Evolutionary conservation across 2,888 invertebrate species (phyloP).

Genomic region (Folsomia manolachei): DNA sequence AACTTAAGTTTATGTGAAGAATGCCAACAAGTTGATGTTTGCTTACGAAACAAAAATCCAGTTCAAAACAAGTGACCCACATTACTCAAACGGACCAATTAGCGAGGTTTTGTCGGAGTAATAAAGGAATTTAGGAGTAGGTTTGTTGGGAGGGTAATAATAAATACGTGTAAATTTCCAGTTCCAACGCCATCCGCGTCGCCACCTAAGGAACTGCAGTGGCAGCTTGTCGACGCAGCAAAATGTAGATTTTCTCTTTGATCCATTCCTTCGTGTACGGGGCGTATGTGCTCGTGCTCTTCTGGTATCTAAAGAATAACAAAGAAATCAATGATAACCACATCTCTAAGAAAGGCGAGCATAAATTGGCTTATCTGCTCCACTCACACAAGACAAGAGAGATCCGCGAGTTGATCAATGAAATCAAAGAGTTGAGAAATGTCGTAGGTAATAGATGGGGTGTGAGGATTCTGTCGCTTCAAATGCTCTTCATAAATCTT

Average conservation of each 20-base stretch:
- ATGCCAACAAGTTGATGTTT: neutral
- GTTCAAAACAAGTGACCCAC: too few species aligned
- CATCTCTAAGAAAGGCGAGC: neutral
- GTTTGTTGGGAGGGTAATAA: neutral
- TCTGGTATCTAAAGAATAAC: slow-evolving; percentile 65
- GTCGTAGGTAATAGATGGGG: slow-evolving; percentile 96
- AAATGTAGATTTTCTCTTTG: slow-evolving; percentile 95
- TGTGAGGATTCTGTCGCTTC: slow-evolving; percentile 90
- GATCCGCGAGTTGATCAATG: slow-evolving; percentile 90
- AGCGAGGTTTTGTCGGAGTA: neutral
- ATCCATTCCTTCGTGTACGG: slow-evolving; percentile 99
- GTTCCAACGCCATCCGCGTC: too few species aligned
- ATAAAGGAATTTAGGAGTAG: too few species aligned
- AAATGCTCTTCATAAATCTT: slow-evolving; percentile 99
- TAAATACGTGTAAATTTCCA: neutral
- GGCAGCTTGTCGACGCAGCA: slow-evolving; percentile 83
- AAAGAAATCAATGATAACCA: too few species aligned
- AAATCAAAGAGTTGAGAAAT: slow-evolving; percentile 98
- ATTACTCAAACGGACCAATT: neutral
- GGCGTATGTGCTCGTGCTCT: slow-evolving; percentile 90
- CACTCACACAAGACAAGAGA: slow-evolving; percentile 86
- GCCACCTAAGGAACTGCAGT: slow-evolving; percentile 27
- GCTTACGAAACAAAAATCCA: too few species aligned
- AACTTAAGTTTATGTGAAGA: neutral
- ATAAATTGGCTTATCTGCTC: neutral